Conservation (phyloP, 2,113 vertebrate genomes). For the Tringa solitaria region DNA sequence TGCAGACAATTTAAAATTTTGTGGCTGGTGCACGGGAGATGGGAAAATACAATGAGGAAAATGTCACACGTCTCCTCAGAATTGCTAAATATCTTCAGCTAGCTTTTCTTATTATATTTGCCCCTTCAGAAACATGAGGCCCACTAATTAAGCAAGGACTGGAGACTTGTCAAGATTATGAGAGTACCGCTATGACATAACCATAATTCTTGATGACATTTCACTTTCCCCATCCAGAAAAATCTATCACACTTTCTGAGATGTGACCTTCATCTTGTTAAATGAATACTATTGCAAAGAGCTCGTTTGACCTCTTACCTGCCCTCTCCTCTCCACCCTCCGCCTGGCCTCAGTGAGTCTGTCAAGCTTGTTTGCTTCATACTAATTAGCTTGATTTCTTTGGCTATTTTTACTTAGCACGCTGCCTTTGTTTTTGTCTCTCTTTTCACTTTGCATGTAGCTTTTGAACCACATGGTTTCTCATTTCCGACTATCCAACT, state of each 20-base stretch:
- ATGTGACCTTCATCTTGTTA: constrained; percentile 66
- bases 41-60: background rate
- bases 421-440: background rate
- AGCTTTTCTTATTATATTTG: constrained; percentile 18
- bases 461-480: background rate
- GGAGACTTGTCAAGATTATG: constrained; percentile 54
- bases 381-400: constrained; percentile 45
- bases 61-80: background rate
- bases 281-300: constrained; percentile 54
- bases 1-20: constrained; percentile 37
- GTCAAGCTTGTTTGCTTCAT: constrained; percentile 34
- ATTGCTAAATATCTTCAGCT: constrained; percentile 18
- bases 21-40: background rate
- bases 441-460: background rate
- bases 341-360: background rate
- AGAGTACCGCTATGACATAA: constrained; percentile 29
- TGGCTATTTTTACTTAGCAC: background rate
- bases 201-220: constrained; percentile 64
- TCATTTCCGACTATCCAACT: background rate
- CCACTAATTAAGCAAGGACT: constrained; percentile 50
- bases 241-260: constrained; percentile 60
- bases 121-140: constrained; percentile 22
- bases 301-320: constrained; percentile 51
- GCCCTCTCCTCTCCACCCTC: constrained; percentile 10
- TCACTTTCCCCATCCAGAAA: constrained; percentile 58